Evolutionary conservation across 2,797 vertebrate species (phyloP).

Genomic region (Pachyuromys duprasi): DNA sequence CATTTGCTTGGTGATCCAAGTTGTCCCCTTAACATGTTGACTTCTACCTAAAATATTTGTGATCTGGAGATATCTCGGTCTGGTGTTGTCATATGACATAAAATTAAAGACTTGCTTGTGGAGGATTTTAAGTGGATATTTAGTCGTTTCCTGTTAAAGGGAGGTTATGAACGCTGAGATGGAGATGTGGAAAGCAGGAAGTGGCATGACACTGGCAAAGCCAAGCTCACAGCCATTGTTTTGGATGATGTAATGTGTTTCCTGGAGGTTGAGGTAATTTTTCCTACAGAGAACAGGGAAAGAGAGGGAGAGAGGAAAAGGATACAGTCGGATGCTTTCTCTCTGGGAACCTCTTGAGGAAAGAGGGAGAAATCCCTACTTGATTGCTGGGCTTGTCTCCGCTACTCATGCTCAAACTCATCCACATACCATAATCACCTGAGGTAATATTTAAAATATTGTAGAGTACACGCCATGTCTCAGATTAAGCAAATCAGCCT

Average conservation of each 20-base stretch:
- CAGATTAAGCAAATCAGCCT: neutral
- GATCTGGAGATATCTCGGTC: neutral
- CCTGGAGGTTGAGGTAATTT: neutral
- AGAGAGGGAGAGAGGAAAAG: neutral
- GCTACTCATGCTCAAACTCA: neutral
- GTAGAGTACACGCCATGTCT: neutral
- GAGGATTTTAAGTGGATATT: neutral
- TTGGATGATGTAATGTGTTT: neutral
- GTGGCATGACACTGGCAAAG: neutral
- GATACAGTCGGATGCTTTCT: neutral
- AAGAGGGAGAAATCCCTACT: neutral
- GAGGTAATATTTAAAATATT: neutral
- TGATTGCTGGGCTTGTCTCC: neutral
- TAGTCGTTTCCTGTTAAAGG: neutral
- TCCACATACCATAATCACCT: neutral
- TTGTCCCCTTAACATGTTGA: neutral
- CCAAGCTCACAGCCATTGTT: neutral
- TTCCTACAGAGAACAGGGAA: neutral
- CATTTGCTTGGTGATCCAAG: neutral
- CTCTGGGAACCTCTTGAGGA: neutral
- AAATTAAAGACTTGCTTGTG: neutral
- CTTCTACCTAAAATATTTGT: neutral
- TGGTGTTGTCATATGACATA: neutral
- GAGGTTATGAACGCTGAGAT: neutral
- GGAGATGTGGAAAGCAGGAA: neutral